Evolutionary conservation across 2,113 vertebrate species (phyloP), one percentile per base, ranked within the genome.

Genomic region (Andinoacara biseriatus): DNA sequence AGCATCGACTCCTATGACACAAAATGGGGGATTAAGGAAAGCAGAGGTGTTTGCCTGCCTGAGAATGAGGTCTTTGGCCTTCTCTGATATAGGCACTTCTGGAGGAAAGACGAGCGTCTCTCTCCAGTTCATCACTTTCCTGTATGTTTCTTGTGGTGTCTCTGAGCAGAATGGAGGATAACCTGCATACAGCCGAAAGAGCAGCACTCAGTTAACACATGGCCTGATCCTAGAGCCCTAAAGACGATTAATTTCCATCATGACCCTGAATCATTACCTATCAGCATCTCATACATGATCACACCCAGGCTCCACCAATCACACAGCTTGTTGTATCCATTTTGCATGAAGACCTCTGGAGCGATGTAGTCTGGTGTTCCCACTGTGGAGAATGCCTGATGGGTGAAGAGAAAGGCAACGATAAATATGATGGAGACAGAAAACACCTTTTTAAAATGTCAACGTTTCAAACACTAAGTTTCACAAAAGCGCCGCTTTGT

Each of bases 121-220:
- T 90, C 98, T 95, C 98, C 98, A 99, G 89, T 99, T 99, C 98
- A 99, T 99, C 84, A 99, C 98, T 84, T 99, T 99, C 91, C 98
- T 97, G 20, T 99, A 99, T 0, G 98, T 99, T 91, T 99, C 98
- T 88, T 99, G 98, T 83, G 98, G 98, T 2, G 98, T 99, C 95
- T 99, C 98, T 0, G 98, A 99, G 93, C 98, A 99, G 95, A 99
- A 99, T 0, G 98, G 98, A 29, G 98, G 98, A 82, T 99, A 99
- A 80, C 98, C 98, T 99, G 93, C 15, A 90, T 26, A 61, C 14
- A 61, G 13, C 1, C 3, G 24, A 38, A 14, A 76, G 46, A 22
- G 58, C 65, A 31, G 17, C 46, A 54, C 6, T 40, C n/a, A 33
- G 17, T 15, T 13, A n/a, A 49, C 52, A 33, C 52, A 54, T 13